A percentile compares a stretch with the other conserved stretches of the same genome.
phyloP scores from a whole-genome alignment of 2,888 invertebrate genomes.

The Pecten maximus region DNA sequence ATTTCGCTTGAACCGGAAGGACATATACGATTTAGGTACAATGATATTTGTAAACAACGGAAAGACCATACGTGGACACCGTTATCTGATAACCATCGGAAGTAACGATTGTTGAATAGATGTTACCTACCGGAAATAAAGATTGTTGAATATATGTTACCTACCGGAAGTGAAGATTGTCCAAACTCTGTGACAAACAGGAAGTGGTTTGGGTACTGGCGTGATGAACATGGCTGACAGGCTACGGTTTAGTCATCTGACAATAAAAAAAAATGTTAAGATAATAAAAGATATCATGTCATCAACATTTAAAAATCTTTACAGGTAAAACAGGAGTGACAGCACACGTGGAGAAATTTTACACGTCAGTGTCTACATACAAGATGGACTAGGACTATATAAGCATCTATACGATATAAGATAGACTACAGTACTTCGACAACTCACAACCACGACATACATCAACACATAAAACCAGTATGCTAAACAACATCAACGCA shows the following conservation, averaged over 20 bases:
- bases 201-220: background rate
- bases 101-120: background rate
- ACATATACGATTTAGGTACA: background rate
- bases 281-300: background rate
- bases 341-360: no score
- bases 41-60: background rate
- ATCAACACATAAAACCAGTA: no score
- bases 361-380: no score
- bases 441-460: no score
- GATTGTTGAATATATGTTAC: background rate
- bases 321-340: no score
- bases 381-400: no score
- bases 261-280: background rate
- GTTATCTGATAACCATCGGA: background rate
- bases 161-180: slow-evolving; percentile 1
- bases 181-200: background rate
- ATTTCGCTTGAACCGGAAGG: background rate
- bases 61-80: background rate
- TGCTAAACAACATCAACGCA: no score
- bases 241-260: background rate
- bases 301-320: no score
- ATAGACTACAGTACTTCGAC: no score
- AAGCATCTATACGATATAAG: no score
- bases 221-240: background rate
- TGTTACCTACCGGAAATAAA: background rate